These are phyloP conservation scores for Peromyscus leucopus DNA, from an alignment of 2,113 vertebrate species.

Conservation along the genomic window DNA sequence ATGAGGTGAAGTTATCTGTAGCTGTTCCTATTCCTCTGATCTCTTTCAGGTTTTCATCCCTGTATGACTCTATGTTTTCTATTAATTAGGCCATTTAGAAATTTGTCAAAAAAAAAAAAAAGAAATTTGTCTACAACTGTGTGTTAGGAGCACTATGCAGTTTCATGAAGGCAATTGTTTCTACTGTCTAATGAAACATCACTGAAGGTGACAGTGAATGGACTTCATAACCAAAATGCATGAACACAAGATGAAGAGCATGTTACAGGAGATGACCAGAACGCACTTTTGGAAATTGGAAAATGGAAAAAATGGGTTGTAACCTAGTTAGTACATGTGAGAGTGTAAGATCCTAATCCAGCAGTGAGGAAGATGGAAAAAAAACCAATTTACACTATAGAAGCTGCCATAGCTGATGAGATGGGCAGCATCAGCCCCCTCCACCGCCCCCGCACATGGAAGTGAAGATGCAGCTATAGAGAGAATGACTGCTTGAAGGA, in stretches of 20 bases:
- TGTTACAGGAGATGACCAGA: neutral
- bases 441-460: neutral
- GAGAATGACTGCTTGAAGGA: neutral
- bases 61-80: too few species aligned
- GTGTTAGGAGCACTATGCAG: neutral
- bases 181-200: neutral
- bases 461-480: neutral
- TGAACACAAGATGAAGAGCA: neutral
- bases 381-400: neutral
- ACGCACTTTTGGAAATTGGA: neutral
- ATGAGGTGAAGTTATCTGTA: too few species aligned
- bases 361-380: neutral
- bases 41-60: too few species aligned
- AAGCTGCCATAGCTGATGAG: neutral
- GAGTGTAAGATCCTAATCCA: neutral
- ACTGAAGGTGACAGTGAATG: neutral
- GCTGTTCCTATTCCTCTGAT: too few species aligned
- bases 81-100: too few species aligned
- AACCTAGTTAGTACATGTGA: neutral
- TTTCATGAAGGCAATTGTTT: neutral
- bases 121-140: neutral
- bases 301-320: conserved; percentile 24
- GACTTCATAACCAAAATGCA: neutral
- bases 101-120: too few species aligned
- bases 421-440: neutral